A percentile compares a stretch with the other conserved stretches of the same genome.
Conservation (phyloP, 2,113 vertebrate genomes). For the Xiphophorus couchianus region DNA sequence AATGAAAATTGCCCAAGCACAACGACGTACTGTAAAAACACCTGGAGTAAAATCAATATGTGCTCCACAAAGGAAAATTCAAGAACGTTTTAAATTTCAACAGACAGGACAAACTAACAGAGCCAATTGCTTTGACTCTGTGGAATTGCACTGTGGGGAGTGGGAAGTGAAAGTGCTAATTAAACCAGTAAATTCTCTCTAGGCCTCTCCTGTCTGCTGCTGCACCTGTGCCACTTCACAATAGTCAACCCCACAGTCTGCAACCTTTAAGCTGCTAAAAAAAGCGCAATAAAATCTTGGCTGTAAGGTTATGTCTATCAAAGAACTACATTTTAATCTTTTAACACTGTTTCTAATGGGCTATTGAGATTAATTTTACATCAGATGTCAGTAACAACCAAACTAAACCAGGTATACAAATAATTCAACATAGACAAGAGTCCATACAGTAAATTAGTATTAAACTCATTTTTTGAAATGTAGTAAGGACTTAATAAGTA, state of each 20-base stretch:
- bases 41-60: constrained; percentile 62
- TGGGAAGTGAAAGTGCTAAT: constrained; percentile 64
- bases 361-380: background rate
- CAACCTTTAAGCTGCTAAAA: background rate
- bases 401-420: background rate
- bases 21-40: constrained; percentile 47
- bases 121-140: constrained; percentile 72
- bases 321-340: background rate
- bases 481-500: background rate
- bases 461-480: background rate
- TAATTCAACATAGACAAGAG: background rate
- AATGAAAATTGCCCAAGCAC: constrained; percentile 45
- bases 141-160: constrained; percentile 64
- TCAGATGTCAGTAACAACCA: background rate
- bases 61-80: constrained; percentile 55
- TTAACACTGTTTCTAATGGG: background rate
- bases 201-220: constrained; percentile 43
- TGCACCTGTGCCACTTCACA: constrained; percentile 5
- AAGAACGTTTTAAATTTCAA: constrained; percentile 68
- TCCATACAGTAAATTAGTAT: background rate
- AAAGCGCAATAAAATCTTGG: constrained; percentile 1
- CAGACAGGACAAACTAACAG: constrained; percentile 67
- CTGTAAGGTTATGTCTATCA: constrained; percentile 17
- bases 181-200: constrained; percentile 73
- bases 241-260: constrained; percentile 27